Conservation (phyloP, 2,797 vertebrate species). For the Falco concolor region DNA sequence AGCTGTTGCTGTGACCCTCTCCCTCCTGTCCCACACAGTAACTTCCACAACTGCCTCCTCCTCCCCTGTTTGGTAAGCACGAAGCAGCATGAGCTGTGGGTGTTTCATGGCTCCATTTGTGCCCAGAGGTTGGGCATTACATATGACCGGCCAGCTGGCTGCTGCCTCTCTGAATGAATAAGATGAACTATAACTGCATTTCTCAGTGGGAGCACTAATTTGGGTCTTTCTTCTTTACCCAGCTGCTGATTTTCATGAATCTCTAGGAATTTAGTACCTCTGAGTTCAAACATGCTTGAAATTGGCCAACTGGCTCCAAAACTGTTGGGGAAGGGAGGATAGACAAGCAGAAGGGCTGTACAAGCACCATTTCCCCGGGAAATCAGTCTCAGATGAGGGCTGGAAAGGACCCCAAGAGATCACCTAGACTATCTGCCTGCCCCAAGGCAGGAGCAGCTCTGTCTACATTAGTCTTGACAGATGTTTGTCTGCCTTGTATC, state of each 20-base stretch:
- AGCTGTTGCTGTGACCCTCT: background rate
- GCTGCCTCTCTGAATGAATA: background rate
- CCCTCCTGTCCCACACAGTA: background rate
- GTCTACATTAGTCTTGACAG: slow-evolving; percentile 3
- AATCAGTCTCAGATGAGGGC: background rate
- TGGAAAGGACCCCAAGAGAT: background rate
- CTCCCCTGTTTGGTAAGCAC: background rate
- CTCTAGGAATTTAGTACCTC: background rate
- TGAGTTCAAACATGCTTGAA: background rate
- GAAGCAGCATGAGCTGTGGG: background rate
- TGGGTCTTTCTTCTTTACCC: background rate
- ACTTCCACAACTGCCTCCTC: background rate
- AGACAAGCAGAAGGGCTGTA: background rate
- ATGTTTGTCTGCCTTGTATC: slow-evolving; percentile 24
- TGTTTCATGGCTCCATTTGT: background rate
- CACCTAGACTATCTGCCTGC: background rate
- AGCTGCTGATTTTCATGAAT: background rate
- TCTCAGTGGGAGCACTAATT: background rate
- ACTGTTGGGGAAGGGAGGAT: background rate
- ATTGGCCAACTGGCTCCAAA: background rate
- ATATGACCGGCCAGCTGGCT: background rate
- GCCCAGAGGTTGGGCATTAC: background rate
- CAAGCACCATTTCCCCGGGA: background rate
- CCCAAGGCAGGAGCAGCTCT: slow-evolving; percentile 27
- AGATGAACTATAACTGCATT: background rate